phyloP scores from a whole-genome alignment of 1,140 invertebrate species.

The Philopotamus ludificatus region DNA sequence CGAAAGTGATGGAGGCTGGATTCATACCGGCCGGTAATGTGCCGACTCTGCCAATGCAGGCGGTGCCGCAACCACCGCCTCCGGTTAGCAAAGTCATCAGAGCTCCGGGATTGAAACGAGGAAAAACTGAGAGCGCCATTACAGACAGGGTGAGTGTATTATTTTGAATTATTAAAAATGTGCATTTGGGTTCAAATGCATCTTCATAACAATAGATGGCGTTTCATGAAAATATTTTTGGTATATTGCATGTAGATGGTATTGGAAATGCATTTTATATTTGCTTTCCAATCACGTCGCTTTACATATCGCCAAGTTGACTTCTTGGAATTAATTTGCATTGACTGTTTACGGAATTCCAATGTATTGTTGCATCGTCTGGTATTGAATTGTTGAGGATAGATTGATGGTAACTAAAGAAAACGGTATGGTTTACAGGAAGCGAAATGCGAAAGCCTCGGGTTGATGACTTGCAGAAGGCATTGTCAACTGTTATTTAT shows the following conservation, averaged over 20 bases:
- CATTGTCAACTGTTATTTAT: neutral
- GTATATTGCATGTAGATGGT: too few relatives aligned
- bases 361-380: neutral
- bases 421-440: too few relatives aligned
- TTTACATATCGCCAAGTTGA: neutral
- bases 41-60: conserved; percentile 39
- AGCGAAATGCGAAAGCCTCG: neutral
- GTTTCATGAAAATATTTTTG: too few relatives aligned
- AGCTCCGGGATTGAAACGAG: conserved; percentile 69
- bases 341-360: conserved; percentile 9
- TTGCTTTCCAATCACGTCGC: conserved; percentile 1
- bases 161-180: conserved; percentile 2
- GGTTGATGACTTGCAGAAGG: neutral
- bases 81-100: conserved; percentile 59
- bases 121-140: conserved; percentile 69
- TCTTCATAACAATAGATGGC: too few relatives aligned
- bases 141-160: conserved; percentile 67
- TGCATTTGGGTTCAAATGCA: neutral
- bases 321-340: conserved; percentile 3
- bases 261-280: neutral
- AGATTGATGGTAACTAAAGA: neutral
- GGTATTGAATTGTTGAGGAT: neutral
- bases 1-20: conserved; percentile 56
- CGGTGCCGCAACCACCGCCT: conserved; percentile 47
- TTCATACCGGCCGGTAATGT: conserved; percentile 48